Conservation (phyloP, 1,140 invertebrate genomes). For the Macrobrachium nipponense region DNA sequence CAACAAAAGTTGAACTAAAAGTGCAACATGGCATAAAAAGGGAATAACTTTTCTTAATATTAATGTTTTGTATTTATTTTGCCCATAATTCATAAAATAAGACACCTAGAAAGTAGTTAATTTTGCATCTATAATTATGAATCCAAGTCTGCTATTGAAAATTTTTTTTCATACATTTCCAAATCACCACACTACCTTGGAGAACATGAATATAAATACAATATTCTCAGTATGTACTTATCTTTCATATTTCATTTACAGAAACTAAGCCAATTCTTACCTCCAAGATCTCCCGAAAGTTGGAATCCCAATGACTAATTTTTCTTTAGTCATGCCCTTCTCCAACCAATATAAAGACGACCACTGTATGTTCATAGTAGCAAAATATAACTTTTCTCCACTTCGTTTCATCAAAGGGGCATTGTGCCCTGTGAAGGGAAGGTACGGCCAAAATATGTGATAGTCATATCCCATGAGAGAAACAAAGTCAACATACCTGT, state of each 20-base stretch:
- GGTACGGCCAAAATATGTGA: conserved; percentile 81
- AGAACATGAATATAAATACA: neutral
- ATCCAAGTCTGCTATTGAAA: too few relatives aligned
- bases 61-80: too few relatives aligned
- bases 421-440: conserved; percentile 85
- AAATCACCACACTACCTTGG: too few relatives aligned
- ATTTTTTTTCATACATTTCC: too few relatives aligned
- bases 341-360: conserved; percentile 83
- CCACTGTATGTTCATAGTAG: conserved; percentile 85
- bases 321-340: conserved; percentile 83
- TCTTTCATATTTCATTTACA: neutral
- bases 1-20: too few relatives aligned
- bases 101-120: too few relatives aligned
- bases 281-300: conserved; percentile 88
- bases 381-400: conserved; percentile 76
- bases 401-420: conserved; percentile 78
- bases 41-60: too few relatives aligned
- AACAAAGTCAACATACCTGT: conserved; percentile 82
- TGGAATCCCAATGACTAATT: conserved; percentile 89
- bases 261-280: conserved; percentile 68
- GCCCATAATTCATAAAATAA: too few relatives aligned
- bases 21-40: too few relatives aligned
- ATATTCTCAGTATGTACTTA: neutral
- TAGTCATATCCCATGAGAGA: conserved; percentile 93
- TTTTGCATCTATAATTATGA: too few relatives aligned